Conservation (phyloP, 2,113 vertebrate species). For the Sapajus apella region DNA sequence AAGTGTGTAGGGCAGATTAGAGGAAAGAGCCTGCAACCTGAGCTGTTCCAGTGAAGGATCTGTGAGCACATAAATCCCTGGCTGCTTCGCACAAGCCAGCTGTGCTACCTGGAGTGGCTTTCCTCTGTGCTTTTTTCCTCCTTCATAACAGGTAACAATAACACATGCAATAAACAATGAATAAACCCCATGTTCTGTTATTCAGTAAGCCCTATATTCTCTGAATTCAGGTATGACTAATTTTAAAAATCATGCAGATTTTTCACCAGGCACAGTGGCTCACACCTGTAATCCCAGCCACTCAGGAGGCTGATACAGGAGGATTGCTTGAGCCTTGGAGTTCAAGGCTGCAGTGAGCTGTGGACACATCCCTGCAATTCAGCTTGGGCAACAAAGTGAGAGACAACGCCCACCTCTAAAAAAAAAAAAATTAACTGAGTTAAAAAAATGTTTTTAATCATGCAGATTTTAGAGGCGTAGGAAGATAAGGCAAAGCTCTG, state of each 20-base stretch:
- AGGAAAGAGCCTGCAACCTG: neutral
- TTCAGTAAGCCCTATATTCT: neutral
- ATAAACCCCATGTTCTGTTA: neutral
- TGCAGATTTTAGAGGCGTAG: neutral
- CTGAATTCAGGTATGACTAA: neutral
- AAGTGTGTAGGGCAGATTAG: neutral
- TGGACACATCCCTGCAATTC: no score
- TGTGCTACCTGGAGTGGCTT: neutral
- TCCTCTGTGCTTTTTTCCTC: neutral
- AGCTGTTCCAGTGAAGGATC: neutral
- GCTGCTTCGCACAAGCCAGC: neutral
- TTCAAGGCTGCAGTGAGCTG: no score
- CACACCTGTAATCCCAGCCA: neutral
- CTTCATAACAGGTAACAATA: neutral
- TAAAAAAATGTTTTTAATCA: neutral
- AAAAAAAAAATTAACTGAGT: no score
- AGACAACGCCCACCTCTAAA: no score
- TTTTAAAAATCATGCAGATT: neutral
- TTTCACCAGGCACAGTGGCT: neutral
- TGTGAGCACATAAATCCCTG: neutral
- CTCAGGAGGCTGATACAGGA: neutral
- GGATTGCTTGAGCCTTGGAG: no score
- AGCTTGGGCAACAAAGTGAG: no score
- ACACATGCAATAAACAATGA: neutral
- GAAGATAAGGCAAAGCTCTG: neutral